These are phyloP conservation scores for Arge pagana DNA, from an alignment of 2,888 invertebrate species.

Conservation along the genomic window DNA sequence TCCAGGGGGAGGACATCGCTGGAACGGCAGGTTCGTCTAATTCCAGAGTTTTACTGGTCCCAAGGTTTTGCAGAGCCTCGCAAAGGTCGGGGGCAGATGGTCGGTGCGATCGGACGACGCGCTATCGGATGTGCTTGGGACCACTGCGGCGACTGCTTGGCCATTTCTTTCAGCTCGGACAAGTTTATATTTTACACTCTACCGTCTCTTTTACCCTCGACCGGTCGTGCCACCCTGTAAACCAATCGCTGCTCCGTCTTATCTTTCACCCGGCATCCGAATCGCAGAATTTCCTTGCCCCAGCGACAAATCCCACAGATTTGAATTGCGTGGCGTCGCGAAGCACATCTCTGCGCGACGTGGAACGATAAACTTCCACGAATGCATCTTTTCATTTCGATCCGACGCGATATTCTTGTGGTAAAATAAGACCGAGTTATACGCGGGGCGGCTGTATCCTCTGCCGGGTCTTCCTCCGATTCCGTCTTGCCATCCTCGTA, in stretches of 20 bases:
- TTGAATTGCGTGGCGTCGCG: neutral
- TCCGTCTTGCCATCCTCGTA: slow-evolving; percentile 34
- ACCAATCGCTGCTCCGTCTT: too few relatives aligned
- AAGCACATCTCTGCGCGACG: slow-evolving; percentile 1
- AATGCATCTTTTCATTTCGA: neutral
- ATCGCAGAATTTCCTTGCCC: neutral
- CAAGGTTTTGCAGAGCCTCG: slow-evolving; percentile 7
- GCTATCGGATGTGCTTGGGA: slow-evolving; percentile 17
- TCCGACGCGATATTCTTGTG: slow-evolving; percentile 19
- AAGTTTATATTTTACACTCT: slow-evolving; percentile 16
- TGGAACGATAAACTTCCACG: slow-evolving; percentile 3
- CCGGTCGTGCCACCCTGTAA: too few relatives aligned
- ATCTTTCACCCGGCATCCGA: neutral
- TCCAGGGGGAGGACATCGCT: slow-evolving; percentile 11
- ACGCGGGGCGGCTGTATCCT: too few relatives aligned
- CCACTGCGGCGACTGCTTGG: slow-evolving; percentile 9
- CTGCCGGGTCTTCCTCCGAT: too few relatives aligned
- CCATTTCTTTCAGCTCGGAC: slow-evolving; percentile 13
- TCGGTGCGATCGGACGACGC: slow-evolving; percentile 8
- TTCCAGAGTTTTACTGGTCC: slow-evolving; percentile 20
- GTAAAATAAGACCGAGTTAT: slow-evolving; percentile 14
- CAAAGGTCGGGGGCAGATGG: too few relatives aligned
- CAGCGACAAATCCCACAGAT: slow-evolving; percentile 5
- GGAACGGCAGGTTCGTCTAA: slow-evolving; percentile 16
- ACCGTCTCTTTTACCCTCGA: too few relatives aligned